phyloP scores from a whole-genome alignment of 2,888 invertebrate genomes.

The Ligdia adustata region DNA sequence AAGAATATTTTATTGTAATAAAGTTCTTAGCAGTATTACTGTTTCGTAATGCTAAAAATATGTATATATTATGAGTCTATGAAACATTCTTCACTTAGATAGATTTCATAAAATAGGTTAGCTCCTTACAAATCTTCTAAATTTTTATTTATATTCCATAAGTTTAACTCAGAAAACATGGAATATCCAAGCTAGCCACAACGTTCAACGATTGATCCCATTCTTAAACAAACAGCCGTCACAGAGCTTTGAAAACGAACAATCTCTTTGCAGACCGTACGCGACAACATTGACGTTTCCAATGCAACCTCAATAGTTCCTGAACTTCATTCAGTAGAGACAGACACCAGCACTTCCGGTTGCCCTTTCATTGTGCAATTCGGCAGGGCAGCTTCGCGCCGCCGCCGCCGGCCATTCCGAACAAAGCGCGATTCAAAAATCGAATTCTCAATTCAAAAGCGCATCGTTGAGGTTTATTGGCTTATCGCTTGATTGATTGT shows the following conservation, averaged over 20 bases:
- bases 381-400: slow-evolving; percentile 69
- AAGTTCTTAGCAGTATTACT: neutral
- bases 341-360: slow-evolving; percentile 80
- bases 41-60: too few species aligned
- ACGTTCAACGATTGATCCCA: neutral
- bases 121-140: too few species aligned
- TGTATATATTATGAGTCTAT: too few species aligned
- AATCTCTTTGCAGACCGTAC: slow-evolving; percentile 46
- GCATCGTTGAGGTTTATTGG: slow-evolving; percentile 85
- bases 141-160: too few species aligned
- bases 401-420: slow-evolving; percentile 74
- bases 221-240: slow-evolving; percentile 6
- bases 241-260: slow-evolving; percentile 29
- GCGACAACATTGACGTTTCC: slow-evolving; percentile 43
- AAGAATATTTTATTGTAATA: neutral
- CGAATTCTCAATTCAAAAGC: slow-evolving; percentile 81
- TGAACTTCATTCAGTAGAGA: slow-evolving; percentile 75
- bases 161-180: too few species aligned
- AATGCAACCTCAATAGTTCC: slow-evolving; percentile 71
- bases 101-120: too few species aligned
- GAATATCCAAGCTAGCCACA: neutral
- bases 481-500: slow-evolving; percentile 84
- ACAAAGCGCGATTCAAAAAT: slow-evolving; percentile 77
- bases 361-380: slow-evolving; percentile 76
- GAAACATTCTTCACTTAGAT: too few species aligned